Evolutionary conservation across 2,113 vertebrate species (phyloP), one percentile per base, ranked within the genome.

Genomic region (Melanerpes aurifrons): DNA sequence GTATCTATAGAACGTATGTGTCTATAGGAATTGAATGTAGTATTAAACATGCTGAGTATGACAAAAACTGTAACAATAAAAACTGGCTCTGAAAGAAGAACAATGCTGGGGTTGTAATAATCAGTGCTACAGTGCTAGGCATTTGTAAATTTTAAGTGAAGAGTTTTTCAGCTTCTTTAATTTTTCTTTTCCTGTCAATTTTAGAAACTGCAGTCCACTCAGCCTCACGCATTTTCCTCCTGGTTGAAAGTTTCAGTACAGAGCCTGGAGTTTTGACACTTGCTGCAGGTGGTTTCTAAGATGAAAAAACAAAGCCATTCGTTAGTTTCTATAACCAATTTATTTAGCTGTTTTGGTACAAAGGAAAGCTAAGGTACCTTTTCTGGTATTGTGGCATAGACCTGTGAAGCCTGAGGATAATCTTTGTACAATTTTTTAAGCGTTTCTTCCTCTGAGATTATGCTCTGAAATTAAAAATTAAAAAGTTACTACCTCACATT

Each of bases 161-260:
- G 16, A 98, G 71, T 66, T 98, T 98, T 66, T 98, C 98, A 76
- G 90, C 97, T 74, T 93, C 97, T 95, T 98, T 98, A 18, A 98
- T 97, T 95, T 98, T 99, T 75, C 98, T 98, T 92, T 96, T 99
- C 93, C 98, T 98, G 93, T 98, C 98, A 81, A 93, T 70, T 95
- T 97, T 98, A 91, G 97, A 97, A 54, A 99, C 95, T 7, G 98
- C 96, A 58, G 98, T 97, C 99, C 99, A 99, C 10, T 97, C 98
- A 10, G 98, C 98, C 77, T 99, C 98, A 18, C 94, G 96, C 93
- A 98, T 98, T 79, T 98, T 98, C 95, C 98, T 98, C 78, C 98
- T 95, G 92, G 98, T 93, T 93, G 97, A 97, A 72, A 98, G 77
- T 90, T 98, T 99, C 84, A 98, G 32, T 6, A 93, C 85, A 91